phyloP scores from a whole-genome alignment of 2,888 invertebrate species.

The Euphydryas editha region DNA sequence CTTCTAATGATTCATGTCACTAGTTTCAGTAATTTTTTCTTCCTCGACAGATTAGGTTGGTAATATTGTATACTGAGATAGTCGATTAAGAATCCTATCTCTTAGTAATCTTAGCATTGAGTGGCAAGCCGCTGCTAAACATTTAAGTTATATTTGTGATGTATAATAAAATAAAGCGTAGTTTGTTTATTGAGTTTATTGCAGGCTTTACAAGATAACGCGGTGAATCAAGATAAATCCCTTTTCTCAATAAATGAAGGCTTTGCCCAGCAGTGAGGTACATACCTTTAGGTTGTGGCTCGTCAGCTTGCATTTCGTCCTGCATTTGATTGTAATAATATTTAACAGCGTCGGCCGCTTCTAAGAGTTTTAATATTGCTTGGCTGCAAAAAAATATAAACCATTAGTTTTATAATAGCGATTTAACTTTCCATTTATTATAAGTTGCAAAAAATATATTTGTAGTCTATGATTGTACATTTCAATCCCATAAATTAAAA shows the following conservation, averaged over 20 bases:
- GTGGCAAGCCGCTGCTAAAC: too few relatives aligned
- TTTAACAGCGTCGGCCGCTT: conserved; percentile 69
- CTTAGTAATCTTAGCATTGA: too few relatives aligned
- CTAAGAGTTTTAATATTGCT: conserved; percentile 60
- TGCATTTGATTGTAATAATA: conserved; percentile 72
- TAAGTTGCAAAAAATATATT: not conserved
- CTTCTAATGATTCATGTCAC: too few relatives aligned
- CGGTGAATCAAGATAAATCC: not conserved
- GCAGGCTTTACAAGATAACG: too few relatives aligned
- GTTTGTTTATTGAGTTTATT: too few relatives aligned
- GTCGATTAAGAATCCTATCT: too few relatives aligned
- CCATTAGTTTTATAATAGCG: not conserved
- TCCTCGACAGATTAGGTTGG: too few relatives aligned
- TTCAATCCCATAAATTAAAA: too few relatives aligned
- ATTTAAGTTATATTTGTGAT: too few relatives aligned
- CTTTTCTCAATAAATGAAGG: not conserved
- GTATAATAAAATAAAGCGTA: too few relatives aligned
- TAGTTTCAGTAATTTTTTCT: too few relatives aligned
- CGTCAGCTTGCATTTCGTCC: conserved; percentile 58
- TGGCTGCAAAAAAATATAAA: conserved; percentile 52
- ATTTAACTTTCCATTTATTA: not conserved
- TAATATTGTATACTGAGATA: too few relatives aligned
- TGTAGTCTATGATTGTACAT: not conserved
- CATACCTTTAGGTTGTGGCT: conserved; percentile 51
- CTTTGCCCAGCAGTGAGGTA: not conserved